Base-by-base conservation (phyloP, 2,113 vertebrate genomes). In the Hassar affinis region DNA sequence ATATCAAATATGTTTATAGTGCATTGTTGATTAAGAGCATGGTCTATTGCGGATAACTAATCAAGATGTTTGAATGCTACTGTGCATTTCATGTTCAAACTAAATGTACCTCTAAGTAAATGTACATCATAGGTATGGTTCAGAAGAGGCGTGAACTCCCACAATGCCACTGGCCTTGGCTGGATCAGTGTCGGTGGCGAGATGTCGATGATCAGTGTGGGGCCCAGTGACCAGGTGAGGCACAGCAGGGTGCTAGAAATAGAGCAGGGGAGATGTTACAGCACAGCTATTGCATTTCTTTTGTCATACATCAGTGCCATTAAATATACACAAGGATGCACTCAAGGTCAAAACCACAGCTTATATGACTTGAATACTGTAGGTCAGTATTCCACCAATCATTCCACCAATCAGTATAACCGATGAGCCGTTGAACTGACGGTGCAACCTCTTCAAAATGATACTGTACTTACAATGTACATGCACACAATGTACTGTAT, bases 181-280 rank as follows among this genome's bases (percentile, higher is more conserved):
- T 99, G 98, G 98, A 96, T 99, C 80, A 95, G 95, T 91, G 96
- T 99, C 92, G 95, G 96, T 33, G 96, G 97, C 68, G 97, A 99
- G 86, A 97, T 99, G 97, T 91, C 94, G 89, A 97, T 97, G 96
- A 92, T 99, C 86, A 95, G 95, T 1, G 95, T 99, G 5, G 98
- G 97, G 78, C 93, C 98, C 77, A 96, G 95, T 12, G 97, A 99
- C 86, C 98, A 99, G 97, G 98, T 97, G 64, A 79, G 93, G 57
- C 35, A 9, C 54, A 75, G 42, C 20, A 78, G 14, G 4, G 62
- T 27, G 35, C 42, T 47, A 78, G 27, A 72, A 72, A 85, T 59
- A 72, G 77, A 51, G 27, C 68, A 25, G 54, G 20, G 68, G 25
- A 47, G 80, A 72, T 42, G 54, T 57, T 81, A 81, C 49, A 20